Evolutionary conservation across 1,140 invertebrate genomes (phyloP).

Genomic region (Maniola jurtina): DNA sequence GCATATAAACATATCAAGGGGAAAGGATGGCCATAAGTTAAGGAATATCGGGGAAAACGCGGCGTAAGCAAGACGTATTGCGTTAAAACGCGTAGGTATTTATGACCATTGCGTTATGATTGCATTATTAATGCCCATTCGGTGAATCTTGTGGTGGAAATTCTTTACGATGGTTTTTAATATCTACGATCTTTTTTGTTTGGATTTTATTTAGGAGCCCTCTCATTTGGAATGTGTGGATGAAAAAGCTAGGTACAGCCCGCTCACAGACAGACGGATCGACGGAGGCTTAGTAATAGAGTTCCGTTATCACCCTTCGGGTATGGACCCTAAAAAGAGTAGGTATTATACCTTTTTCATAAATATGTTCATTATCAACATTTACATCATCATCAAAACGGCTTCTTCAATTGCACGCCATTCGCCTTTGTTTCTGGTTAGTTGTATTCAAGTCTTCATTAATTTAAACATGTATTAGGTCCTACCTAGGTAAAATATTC

Average conservation of each 20-base stretch:
- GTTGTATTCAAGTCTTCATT: no score
- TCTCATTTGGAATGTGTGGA: neutral
- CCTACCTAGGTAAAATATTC: neutral
- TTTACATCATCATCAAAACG: no score
- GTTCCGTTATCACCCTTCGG: no score
- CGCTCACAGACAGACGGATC: no score
- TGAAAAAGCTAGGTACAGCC: neutral
- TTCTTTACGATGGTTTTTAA: neutral
- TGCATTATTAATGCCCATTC: neutral
- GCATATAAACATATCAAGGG: conserved; percentile 70
- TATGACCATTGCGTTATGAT: conserved; percentile 12
- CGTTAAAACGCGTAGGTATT: conserved; percentile 17
- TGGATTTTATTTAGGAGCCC: neutral
- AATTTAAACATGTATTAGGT: no score
- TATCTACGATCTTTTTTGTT: neutral
- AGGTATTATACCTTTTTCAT: no score
- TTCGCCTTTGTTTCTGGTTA: no score
- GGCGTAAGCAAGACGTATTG: conserved; percentile 25
- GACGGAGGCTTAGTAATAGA: no score
- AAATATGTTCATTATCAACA: no score
- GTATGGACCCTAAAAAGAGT: no score
- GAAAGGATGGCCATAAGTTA: conserved; percentile 38
- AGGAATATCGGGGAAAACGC: conserved; percentile 22
- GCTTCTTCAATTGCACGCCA: no score
- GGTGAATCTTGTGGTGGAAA: neutral